Evolutionary conservation across 2,888 invertebrate genomes (phyloP), one percentile per base, ranked within the genome.

Genomic region (Meta bourneti): DNA sequence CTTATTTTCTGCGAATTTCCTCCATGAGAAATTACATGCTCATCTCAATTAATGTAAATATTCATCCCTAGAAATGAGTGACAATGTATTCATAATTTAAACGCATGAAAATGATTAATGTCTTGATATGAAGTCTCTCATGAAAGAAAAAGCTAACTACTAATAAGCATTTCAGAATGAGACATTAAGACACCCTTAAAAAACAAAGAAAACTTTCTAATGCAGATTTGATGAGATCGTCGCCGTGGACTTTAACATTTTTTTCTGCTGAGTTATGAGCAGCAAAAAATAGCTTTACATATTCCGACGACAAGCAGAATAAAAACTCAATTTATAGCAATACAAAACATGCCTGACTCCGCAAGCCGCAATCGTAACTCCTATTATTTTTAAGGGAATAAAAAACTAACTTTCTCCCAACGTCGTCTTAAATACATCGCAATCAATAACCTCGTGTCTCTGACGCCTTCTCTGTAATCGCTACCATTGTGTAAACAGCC

Each of bases 401-500:
- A 78, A 79, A 49, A 71, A 78, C 51, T 72, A 83, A n/a, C n/a
- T 34, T 52, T 77, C 52, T 74, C 51, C 69, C 51, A 79, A 61
- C 52, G 70, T 48, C 34, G 51, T 70, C 71, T 87, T 87, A 87
- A 91, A 91, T 78, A 82, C 72, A 83, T 83, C 51, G 91, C 87
- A 87, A 91, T 91, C 87, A 87, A 91, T 91, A 91, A 87, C 83
- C 20, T n/a, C 34, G 51, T 87, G 87, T 83, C 91, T 82, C 70
- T 54, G 87, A 91, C 91, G 87, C 87, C 87, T 91, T 91, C 71
- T 20, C 86, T 78, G 91, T 87, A 87, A 91, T 91, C 91, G 91
- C 87, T 87, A 82, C 91, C 82, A 87, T 87, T 91, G 87, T 91
- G 91, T 91, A 87, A 91, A 91, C 91, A 91, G 79, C 85, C 82